These are phyloP conservation scores for Pseudomyrmex concolor DNA, from an alignment of 1,140 invertebrate genomes.

Conservation along the genomic window DNA sequence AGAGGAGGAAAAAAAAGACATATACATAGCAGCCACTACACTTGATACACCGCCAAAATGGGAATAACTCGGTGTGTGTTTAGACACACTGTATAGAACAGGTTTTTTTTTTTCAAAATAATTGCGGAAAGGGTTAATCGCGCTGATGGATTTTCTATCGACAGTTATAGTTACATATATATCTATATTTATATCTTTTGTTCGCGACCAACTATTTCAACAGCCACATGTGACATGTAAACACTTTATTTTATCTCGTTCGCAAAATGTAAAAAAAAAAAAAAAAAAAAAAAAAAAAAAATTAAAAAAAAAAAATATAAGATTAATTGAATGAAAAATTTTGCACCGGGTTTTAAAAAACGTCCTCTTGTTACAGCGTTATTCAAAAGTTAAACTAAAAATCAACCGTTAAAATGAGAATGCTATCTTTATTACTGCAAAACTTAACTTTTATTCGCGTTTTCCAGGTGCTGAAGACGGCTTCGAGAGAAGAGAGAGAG, in stretches of 20 bases:
- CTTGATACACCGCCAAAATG: constrained; percentile 21
- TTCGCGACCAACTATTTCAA: no score
- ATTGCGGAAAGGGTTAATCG: constrained; percentile 33
- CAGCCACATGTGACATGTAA: no score
- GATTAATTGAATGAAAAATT: constrained; percentile 8
- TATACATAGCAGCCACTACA: neutral
- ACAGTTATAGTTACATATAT: no score
- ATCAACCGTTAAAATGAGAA: constrained; percentile 6
- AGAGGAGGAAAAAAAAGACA: neutral
- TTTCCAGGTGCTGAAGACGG: constrained; percentile 5
- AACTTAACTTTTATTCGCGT: constrained; percentile 16
- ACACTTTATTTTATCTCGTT: no score
- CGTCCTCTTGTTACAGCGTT: no score
- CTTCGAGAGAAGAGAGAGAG: neutral
- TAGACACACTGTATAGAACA: neutral
- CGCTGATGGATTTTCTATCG: neutral
- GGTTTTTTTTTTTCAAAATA: constrained; percentile 11
- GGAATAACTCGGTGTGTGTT: constrained; percentile 1
- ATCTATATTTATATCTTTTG: no score
- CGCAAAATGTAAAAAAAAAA: neutral
- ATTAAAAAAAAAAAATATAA: neutral
- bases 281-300: neutral
- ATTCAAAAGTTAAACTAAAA: neutral
- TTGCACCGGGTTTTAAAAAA: neutral
- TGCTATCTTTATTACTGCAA: constrained; percentile 1